Evolutionary conservation across 2,888 invertebrate genomes (phyloP).

Genomic region (Tortrix viridana): DNA sequence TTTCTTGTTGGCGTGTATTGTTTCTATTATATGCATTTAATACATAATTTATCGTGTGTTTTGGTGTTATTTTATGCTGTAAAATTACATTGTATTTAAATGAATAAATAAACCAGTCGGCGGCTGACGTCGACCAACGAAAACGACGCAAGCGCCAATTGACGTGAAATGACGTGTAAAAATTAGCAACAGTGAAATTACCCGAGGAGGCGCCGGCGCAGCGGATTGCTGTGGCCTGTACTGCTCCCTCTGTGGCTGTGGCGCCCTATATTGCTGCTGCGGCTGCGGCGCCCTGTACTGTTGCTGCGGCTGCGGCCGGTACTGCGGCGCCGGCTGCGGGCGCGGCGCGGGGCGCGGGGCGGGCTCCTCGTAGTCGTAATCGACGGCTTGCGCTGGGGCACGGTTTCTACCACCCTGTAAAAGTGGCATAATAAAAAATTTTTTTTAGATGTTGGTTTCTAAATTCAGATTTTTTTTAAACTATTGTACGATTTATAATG

Average conservation of each 20-base stretch:
- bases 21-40: too few species aligned
- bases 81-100: too few species aligned
- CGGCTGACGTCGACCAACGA: too few species aligned
- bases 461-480: too few species aligned
- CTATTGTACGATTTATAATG: too few species aligned
- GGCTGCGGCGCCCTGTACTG: slow-evolving; percentile 54
- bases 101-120: too few species aligned
- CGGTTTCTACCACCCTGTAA: slow-evolving; percentile 64
- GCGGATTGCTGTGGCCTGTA: slow-evolving; percentile 52
- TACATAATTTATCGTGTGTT: too few species aligned
- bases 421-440: not conserved
- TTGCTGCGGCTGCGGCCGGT: slow-evolving; percentile 47
- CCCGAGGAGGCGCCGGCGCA: slow-evolving; percentile 69
- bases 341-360: slow-evolving; percentile 54
- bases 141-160: too few species aligned
- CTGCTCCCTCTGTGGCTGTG: slow-evolving; percentile 43
- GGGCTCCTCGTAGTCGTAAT: slow-evolving; percentile 71
- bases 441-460: too few species aligned
- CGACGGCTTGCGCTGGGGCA: slow-evolving; percentile 53
- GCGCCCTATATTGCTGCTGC: slow-evolving; percentile 51
- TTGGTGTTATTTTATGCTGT: too few species aligned
- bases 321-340: slow-evolving; percentile 49
- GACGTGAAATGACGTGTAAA: not conserved
- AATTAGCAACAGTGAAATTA: slow-evolving; percentile 39
- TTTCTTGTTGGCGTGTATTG: too few species aligned